A percentile compares a stretch with the other conserved stretches of the same genome.
These are phyloP conservation scores for Lytechinus variegatus DNA, from an alignment of 35 echinoderm and acorn worm genomes.

Conservation along the genomic window DNA sequence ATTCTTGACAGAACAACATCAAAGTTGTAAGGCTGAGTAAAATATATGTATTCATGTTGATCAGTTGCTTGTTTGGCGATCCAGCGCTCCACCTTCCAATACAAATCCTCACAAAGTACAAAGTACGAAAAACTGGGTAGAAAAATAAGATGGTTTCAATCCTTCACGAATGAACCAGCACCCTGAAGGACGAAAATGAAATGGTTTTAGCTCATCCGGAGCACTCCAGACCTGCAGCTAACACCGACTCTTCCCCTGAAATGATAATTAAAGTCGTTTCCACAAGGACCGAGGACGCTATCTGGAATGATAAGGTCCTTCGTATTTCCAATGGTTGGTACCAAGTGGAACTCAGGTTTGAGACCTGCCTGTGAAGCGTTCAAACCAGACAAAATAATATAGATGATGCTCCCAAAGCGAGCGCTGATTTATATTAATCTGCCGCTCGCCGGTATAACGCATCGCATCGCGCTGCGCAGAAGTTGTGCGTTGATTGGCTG, in stretches of 20 bases:
- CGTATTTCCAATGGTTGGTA: not conserved
- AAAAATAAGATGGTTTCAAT: not conserved
- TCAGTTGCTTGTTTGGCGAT: not conserved
- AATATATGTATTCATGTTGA: slow-evolving; percentile 34
- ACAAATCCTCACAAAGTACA: not conserved
- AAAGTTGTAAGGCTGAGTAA: slow-evolving; percentile 6
- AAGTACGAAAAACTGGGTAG: not conserved
- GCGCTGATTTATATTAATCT: not conserved
- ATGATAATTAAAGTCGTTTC: not conserved
- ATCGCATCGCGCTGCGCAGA: not conserved
- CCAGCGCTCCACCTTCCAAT: not conserved
- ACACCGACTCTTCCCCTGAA: not conserved
- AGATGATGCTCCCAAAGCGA: not conserved
- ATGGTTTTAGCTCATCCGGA: not conserved
- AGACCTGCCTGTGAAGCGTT: not conserved
- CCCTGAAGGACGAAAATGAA: not conserved
- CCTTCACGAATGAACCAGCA: not conserved
- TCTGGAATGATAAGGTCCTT: not conserved
- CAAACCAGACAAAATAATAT: not conserved
- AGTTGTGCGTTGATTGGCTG: not conserved
- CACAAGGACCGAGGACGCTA: not conserved
- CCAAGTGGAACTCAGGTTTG: not conserved
- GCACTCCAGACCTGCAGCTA: not conserved
- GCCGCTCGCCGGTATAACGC: not conserved
- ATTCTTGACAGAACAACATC: not conserved